Percentiles rank a stretch among this genome's conserved stretches.
These are phyloP conservation scores for Triplophysa tibetana DNA, from an alignment of 2,113 vertebrate genomes.

Conservation along the genomic window DNA sequence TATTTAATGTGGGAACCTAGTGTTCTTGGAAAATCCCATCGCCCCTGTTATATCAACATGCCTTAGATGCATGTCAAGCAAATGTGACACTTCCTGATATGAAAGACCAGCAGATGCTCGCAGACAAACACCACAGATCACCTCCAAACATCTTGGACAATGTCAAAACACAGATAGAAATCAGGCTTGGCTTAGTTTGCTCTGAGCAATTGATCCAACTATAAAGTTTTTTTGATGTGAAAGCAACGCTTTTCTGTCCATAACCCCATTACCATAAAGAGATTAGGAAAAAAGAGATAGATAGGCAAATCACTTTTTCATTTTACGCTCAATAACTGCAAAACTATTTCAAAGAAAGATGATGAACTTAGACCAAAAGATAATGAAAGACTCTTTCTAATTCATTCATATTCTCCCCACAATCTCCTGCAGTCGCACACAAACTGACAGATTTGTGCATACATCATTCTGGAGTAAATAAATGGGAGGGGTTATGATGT, in stretches of 20 bases:
- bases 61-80: background rate
- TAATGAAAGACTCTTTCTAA: conserved; percentile 31
- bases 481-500: conserved; percentile 46
- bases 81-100: conserved; percentile 11
- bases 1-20: conserved; percentile 1
- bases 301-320: no score
- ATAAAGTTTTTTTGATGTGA: no score
- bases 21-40: background rate
- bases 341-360: conserved; percentile 36
- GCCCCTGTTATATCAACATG: background rate
- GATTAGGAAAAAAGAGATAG: no score
- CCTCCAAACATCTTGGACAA: background rate
- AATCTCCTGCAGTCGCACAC: conserved; percentile 29
- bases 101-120: background rate
- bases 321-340: background rate
- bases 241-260: no score
- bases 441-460: conserved; percentile 52
- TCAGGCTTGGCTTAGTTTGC: background rate
- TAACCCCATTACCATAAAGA: no score
- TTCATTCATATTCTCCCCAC: conserved; percentile 34
- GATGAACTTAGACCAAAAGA: conserved; percentile 48
- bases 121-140: background rate
- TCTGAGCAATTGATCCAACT: no score
- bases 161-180: background rate
- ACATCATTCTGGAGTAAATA: conserved; percentile 54